Evolutionary conservation across 2,888 invertebrate genomes (phyloP).

Genomic region (Philopedon plagiatum): DNA sequence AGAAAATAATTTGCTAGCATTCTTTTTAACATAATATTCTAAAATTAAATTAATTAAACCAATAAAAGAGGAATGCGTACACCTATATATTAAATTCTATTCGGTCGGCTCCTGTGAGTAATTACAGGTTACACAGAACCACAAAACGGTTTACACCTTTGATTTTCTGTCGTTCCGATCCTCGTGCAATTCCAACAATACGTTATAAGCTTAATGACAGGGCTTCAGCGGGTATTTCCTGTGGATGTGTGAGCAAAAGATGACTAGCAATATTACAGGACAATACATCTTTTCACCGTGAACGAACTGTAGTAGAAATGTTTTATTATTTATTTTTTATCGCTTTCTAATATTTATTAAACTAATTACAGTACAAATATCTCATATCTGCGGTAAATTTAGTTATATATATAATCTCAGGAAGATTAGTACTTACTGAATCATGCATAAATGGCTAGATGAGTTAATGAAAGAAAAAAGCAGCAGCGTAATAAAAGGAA

Average conservation of each 20-base stretch:
- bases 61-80: background rate
- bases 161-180: slow-evolving; percentile 26
- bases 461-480: too few relatives aligned
- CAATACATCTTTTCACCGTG: slow-evolving; percentile 49
- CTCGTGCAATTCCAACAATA: slow-evolving; percentile 11
- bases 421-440: too few relatives aligned
- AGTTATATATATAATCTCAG: too few relatives aligned
- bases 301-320: background rate
- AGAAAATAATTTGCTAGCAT: too few relatives aligned
- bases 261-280: slow-evolving; percentile 55
- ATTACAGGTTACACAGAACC: slow-evolving; percentile 27
- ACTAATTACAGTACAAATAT: too few relatives aligned
- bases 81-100: background rate
- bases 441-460: too few relatives aligned
- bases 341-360: background rate
- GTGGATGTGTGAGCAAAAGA: slow-evolving; percentile 56
- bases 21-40: too few relatives aligned
- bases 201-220: slow-evolving; percentile 54
- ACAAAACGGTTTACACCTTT: slow-evolving; percentile 34
- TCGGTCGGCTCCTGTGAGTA: slow-evolving; percentile 31
- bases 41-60: slow-evolving; percentile 11
- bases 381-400: too few relatives aligned
- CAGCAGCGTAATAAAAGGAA: too few relatives aligned
- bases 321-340: slow-evolving; percentile 4
- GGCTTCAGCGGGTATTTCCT: slow-evolving; percentile 56